These are phyloP conservation scores for Mesembrinibis cayennensis DNA, from an alignment of 2,113 vertebrate species.

Conservation along the genomic window DNA sequence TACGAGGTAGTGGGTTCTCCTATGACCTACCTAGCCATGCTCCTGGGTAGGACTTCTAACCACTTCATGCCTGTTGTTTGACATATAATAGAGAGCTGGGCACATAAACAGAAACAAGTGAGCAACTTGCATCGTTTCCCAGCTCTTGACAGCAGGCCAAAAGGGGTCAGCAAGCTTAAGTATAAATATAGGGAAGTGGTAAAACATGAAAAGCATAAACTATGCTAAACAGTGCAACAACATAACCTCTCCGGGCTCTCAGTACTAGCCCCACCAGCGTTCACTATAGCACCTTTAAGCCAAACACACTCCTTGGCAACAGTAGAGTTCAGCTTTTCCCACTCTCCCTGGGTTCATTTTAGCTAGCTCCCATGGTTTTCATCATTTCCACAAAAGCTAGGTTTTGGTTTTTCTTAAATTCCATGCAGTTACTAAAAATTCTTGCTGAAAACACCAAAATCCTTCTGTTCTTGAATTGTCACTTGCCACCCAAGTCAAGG, in stretches of 20 bases:
- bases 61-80: background rate
- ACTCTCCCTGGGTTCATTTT: background rate
- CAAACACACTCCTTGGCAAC: background rate
- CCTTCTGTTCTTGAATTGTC: background rate
- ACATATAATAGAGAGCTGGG: background rate
- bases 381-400: background rate
- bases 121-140: background rate
- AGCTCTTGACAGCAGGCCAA: background rate
- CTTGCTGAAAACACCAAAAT: background rate
- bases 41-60: background rate
- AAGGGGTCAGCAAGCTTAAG: background rate
- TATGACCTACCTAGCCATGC: background rate
- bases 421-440: fast-evolving
- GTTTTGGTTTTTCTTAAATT: background rate
- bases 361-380: background rate
- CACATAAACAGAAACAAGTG: background rate
- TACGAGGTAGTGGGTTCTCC: background rate
- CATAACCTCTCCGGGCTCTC: background rate
- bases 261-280: fast-evolving
- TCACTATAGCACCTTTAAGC: background rate
- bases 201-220: background rate
- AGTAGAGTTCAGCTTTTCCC: background rate
- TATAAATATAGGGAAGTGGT: background rate
- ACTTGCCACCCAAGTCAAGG: background rate
- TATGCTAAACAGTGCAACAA: background rate